phyloP scores from a whole-genome alignment of 2,888 invertebrate species.

The Drosophila hamatofila region DNA sequence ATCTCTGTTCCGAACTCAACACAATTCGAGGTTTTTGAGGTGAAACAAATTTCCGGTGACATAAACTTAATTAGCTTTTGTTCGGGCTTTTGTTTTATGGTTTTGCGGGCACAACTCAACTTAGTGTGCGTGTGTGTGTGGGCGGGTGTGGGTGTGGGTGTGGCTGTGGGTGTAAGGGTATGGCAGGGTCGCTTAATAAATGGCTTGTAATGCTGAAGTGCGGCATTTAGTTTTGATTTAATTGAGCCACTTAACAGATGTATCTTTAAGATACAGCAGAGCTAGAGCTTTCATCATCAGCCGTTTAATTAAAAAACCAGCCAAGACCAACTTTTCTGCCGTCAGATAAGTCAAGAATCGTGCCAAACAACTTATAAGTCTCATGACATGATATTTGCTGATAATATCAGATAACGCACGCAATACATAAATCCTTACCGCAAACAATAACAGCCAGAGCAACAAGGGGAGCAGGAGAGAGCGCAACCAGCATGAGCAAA shows the following conservation, averaged over 20 bases:
- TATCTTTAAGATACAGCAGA: conserved; percentile 61
- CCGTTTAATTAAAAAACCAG: conserved; percentile 53
- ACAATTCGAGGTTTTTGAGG: conserved; percentile 83
- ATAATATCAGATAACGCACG: conserved; percentile 51
- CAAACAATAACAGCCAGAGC: conserved; percentile 51
- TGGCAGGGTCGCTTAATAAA: conserved; percentile 54
- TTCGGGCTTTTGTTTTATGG: conserved; percentile 80
- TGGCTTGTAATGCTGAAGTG: conserved; percentile 63
- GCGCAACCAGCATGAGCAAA: conserved; percentile 67
- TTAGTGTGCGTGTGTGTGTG: conserved; percentile 22
- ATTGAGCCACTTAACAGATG: conserved; percentile 75
- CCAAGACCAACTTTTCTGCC: conserved; percentile 34
- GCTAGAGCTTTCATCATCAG: conserved; percentile 7
- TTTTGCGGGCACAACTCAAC: conserved; percentile 71
- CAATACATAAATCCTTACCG: conserved; percentile 43
- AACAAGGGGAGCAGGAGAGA: conserved; percentile 30
- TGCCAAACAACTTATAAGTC: conserved; percentile 39
- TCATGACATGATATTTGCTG: conserved; percentile 51
- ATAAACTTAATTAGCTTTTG: conserved; percentile 86
- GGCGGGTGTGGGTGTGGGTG: conserved; percentile 11
- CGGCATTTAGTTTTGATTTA: conserved; percentile 78
- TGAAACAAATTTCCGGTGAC: conserved; percentile 86
- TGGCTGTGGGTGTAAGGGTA: conserved; percentile 10
- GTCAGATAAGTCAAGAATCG: conserved; percentile 31
- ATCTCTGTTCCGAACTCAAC: conserved; percentile 67